phyloP scores from a whole-genome alignment of 2,888 invertebrate genomes.

The Nycteola revayana region DNA sequence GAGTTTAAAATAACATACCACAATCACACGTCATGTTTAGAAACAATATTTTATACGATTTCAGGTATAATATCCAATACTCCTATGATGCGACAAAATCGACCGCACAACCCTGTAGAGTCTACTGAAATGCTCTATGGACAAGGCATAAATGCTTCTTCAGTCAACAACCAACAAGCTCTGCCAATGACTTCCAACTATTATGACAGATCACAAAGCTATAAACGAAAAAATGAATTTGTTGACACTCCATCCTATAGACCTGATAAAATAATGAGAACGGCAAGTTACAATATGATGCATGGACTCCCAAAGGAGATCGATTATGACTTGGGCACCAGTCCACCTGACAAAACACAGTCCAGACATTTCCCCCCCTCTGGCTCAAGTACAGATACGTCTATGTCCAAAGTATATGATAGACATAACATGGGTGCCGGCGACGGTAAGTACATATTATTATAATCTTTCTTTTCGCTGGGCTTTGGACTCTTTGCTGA shows the following conservation, averaged over 20 bases:
- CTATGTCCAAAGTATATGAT: constrained; percentile 63
- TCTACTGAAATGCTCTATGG: constrained; percentile 68
- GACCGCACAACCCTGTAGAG: constrained; percentile 61
- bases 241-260: constrained; percentile 63
- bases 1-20: too few relatives aligned
- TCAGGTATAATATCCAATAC: constrained; percentile 65
- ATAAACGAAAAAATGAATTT: constrained; percentile 71
- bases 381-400: constrained; percentile 53
- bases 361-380: constrained; percentile 54
- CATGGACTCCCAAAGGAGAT: constrained; percentile 53
- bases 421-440: constrained; percentile 66
- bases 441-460: constrained; percentile 61
- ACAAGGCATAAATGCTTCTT: constrained; percentile 49
- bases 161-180: constrained; percentile 50
- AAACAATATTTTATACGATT: constrained; percentile 25
- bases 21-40: too few relatives aligned
- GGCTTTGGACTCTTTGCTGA: constrained; percentile 40
- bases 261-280: constrained; percentile 70
- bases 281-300: constrained; percentile 56
- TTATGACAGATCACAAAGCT: constrained; percentile 60
- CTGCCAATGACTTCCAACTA: constrained; percentile 62
- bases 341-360: constrained; percentile 52
- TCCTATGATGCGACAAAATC: constrained; percentile 59
- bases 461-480: constrained; percentile 23
- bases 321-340: constrained; percentile 54